Conservation (phyloP, 2,797 vertebrate genomes). For the Anguilla megastoma region DNA sequence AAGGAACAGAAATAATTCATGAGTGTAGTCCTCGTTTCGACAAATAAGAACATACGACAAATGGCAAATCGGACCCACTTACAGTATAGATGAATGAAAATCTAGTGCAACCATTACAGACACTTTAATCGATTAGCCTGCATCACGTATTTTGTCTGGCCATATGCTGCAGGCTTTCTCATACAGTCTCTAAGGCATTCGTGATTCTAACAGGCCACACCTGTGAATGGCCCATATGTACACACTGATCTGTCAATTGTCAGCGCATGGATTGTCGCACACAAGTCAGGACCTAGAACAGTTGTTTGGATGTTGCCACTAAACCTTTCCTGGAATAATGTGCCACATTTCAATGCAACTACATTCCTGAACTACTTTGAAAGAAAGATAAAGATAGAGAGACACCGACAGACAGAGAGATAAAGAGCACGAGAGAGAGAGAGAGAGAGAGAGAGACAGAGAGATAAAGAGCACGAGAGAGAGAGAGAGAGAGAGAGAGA, state of each 20-base stretch:
- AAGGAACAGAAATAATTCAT: not conserved
- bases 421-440: too few relatives aligned
- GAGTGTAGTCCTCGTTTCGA: not conserved
- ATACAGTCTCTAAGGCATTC: not conserved
- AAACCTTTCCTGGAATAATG: not conserved
- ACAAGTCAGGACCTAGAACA: not conserved
- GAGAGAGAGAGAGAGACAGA: not conserved
- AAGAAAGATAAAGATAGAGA: too few relatives aligned
- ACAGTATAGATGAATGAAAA: not conserved
- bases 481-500: too few relatives aligned
- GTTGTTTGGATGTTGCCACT: not conserved
- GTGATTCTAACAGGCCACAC: not conserved
- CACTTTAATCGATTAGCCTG: not conserved
- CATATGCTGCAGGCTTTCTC: not conserved
- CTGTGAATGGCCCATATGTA: not conserved
- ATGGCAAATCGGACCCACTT: not conserved
- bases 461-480: not conserved
- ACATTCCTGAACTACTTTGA: too few relatives aligned
- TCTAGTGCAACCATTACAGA: not conserved
- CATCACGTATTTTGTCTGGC: not conserved
- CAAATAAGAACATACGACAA: not conserved
- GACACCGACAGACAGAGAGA: too few relatives aligned
- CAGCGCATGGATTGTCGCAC: not conserved
- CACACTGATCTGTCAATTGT: not conserved
- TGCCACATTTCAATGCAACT: not conserved